Percentiles rank a stretch among this genome's conserved stretches.
phyloP scores from a whole-genome alignment of 2,797 vertebrate genomes.

The Notolabrus celidotus region DNA sequence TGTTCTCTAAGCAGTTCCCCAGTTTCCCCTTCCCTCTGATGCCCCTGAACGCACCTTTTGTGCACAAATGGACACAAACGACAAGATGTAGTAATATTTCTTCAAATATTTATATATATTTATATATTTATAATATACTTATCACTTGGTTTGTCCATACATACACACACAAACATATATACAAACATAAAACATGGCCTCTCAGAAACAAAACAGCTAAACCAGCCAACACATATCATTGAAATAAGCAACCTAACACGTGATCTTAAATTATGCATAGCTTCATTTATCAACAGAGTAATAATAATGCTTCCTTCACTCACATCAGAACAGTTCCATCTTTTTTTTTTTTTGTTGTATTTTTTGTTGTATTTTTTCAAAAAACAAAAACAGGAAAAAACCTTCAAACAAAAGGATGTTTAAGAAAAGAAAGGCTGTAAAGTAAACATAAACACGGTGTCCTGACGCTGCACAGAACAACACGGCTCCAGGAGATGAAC shows the following conservation, averaged over 20 bases:
- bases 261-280: slow-evolving; percentile 77
- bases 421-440: slow-evolving; percentile 8
- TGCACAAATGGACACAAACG: slow-evolving; percentile 25
- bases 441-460: slow-evolving; percentile 39
- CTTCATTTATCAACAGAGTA: slow-evolving; percentile 73
- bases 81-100: slow-evolving; percentile 53
- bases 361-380: slow-evolving; percentile 19
- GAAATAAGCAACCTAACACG: slow-evolving; percentile 52
- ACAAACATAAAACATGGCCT: slow-evolving; percentile 45
- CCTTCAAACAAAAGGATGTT: slow-evolving; percentile 15
- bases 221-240: slow-evolving; percentile 13
- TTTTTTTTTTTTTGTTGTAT: slow-evolving; percentile 6
- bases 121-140: slow-evolving; percentile 80
- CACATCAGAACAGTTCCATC: slow-evolving; percentile 5
- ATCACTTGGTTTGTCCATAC: slow-evolving; percentile 74
- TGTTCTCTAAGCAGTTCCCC: no score
- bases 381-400: background rate
- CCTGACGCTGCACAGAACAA: slow-evolving; percentile 7
- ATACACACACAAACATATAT: slow-evolving; percentile 54
- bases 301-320: slow-evolving; percentile 60
- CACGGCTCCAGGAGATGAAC: slow-evolving; percentile 11
- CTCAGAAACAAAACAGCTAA: slow-evolving; percentile 41
- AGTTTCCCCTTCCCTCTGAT: background rate
- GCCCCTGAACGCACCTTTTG: slow-evolving; percentile 49
- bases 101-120: slow-evolving; percentile 81